phyloP scores from a whole-genome alignment of 2,888 invertebrate species.

The Amblyjoppa fuscipennis region DNA sequence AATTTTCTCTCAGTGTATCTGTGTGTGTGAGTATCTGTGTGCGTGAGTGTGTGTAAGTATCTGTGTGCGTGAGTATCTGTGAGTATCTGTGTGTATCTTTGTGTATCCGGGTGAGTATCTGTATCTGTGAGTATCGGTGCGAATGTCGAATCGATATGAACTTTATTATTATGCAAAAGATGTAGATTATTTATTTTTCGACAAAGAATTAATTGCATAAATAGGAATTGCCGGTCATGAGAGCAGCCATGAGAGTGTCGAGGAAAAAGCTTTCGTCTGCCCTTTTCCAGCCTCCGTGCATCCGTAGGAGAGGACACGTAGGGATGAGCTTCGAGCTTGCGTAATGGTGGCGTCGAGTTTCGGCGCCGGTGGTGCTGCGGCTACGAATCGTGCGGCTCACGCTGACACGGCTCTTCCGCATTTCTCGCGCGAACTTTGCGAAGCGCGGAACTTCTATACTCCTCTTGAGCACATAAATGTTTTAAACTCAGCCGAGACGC shows the following conservation, averaged over 20 bases:
- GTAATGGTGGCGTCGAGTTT: constrained; percentile 43
- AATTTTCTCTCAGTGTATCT: too few relatives aligned
- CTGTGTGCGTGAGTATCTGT: too few relatives aligned
- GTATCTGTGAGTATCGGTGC: too few relatives aligned
- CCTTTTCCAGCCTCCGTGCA: neutral
- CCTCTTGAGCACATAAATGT: neutral
- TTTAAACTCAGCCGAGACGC: neutral
- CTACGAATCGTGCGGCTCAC: constrained; percentile 8
- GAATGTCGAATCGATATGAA: too few relatives aligned
- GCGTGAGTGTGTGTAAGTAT: too few relatives aligned
- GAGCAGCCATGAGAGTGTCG: neutral
- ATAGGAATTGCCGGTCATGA: neutral
- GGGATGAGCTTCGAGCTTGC: constrained; percentile 56
- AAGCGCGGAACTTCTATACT: constrained; percentile 23
- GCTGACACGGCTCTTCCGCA: constrained; percentile 26
- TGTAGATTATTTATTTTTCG: neutral
- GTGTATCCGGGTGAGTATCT: too few relatives aligned
- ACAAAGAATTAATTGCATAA: neutral
- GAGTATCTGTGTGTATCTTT: too few relatives aligned
- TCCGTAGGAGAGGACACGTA: neutral
- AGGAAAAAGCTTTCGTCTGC: neutral
- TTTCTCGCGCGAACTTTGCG: constrained; percentile 47
- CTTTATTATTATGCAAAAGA: too few relatives aligned
- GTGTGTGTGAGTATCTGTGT: too few relatives aligned
- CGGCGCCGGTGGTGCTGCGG: constrained; percentile 42